Evolutionary conservation across 2,888 invertebrate species (phyloP).

Genomic region (Troilus luridus): DNA sequence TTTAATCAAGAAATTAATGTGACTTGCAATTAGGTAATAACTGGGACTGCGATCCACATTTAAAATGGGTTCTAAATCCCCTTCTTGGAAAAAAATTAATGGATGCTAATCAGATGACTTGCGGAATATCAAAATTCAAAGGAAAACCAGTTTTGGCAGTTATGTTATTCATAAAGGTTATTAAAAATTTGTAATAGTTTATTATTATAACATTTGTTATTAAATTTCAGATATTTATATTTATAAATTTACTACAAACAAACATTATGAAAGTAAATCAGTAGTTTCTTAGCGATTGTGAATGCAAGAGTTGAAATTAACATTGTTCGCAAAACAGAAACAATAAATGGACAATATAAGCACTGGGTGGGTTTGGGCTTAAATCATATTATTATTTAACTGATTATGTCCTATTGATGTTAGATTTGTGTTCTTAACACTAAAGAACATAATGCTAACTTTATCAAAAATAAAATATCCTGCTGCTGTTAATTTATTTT

Average conservation of each 20-base stretch:
- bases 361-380: too few species aligned
- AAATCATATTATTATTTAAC: too few species aligned
- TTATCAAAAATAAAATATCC: too few species aligned
- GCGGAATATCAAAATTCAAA: conserved; percentile 74
- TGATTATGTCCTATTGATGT: too few species aligned
- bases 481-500: too few species aligned
- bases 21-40: conserved; percentile 73
- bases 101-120: conserved; percentile 75
- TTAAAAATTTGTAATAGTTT: not conserved
- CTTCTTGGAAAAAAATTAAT: conserved; percentile 70
- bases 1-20: conserved; percentile 12
- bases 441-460: too few species aligned
- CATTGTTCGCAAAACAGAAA: too few species aligned
- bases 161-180: conserved; percentile 77
- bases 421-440: too few species aligned
- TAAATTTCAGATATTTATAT: not conserved
- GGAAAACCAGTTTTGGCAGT: conserved; percentile 77
- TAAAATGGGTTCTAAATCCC: conserved; percentile 76
- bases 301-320: too few species aligned
- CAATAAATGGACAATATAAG: too few species aligned
- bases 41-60: conserved; percentile 77
- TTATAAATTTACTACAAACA: not conserved
- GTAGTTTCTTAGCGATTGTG: not conserved
- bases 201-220: not conserved
- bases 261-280: not conserved